phyloP scores from a whole-genome alignment of 2,113 vertebrate genomes.

The Taxidea taxus region DNA sequence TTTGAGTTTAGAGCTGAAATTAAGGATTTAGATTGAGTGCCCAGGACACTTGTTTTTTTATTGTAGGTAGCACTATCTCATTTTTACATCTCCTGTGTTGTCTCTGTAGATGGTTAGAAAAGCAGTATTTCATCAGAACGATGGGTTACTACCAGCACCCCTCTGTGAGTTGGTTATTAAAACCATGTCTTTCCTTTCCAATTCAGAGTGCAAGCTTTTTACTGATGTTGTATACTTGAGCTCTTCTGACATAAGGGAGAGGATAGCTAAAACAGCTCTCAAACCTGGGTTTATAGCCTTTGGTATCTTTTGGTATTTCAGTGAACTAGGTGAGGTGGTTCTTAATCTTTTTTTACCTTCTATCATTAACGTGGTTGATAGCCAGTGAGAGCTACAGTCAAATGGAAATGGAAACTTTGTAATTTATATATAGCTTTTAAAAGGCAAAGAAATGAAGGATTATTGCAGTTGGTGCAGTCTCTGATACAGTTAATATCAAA shows the following conservation, averaged over 20 bases:
- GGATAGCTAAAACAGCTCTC: neutral
- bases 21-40: slow-evolving; percentile 56
- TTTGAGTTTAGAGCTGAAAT: slow-evolving; percentile 63
- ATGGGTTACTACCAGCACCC: slow-evolving; percentile 55
- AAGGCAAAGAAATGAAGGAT: slow-evolving; percentile 72
- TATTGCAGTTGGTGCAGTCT: slow-evolving; percentile 73
- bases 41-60: slow-evolving; percentile 56
- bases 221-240: slow-evolving; percentile 44
- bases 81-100: slow-evolving; percentile 71
- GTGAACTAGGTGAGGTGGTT: slow-evolving; percentile 52
- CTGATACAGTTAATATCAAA: slow-evolving; percentile 82
- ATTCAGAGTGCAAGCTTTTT: slow-evolving; percentile 54
- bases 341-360: slow-evolving; percentile 59
- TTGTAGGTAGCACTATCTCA: slow-evolving; percentile 58
- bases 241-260: slow-evolving; percentile 36
- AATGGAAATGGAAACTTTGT: slow-evolving; percentile 72
- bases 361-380: slow-evolving; percentile 61
- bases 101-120: slow-evolving; percentile 64
- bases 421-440: slow-evolving; percentile 71
- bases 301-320: slow-evolving; percentile 49
- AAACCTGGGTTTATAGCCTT: slow-evolving; percentile 20
- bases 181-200: slow-evolving; percentile 50
- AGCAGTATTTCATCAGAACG: slow-evolving; percentile 61
- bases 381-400: slow-evolving; percentile 42
- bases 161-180: slow-evolving; percentile 69